phyloP scores from a whole-genome alignment of 2,888 invertebrate genomes.

The Pogonocherus hispidulus region DNA sequence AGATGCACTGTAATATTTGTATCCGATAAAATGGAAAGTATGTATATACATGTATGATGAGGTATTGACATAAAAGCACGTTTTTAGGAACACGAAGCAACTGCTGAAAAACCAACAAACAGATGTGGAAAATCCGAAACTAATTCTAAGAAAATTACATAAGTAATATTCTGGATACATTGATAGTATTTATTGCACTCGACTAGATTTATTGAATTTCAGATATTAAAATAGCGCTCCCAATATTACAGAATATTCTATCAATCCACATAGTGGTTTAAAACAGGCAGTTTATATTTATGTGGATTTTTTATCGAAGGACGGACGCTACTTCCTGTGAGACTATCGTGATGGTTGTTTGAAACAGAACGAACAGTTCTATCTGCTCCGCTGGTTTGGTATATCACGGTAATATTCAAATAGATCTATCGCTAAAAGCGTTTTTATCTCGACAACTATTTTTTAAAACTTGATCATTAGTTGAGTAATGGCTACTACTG shows the following conservation, averaged over 20 bases:
- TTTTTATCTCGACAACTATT: not conserved
- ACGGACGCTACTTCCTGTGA: slow-evolving; percentile 40
- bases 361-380: slow-evolving; percentile 19
- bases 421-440: slow-evolving; percentile 5
- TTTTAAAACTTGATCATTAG: slow-evolving; percentile 1
- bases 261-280: not conserved
- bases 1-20: too few relatives aligned
- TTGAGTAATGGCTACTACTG: not conserved
- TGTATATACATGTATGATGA: too few relatives aligned
- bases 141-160: too few relatives aligned
- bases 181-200: too few relatives aligned
- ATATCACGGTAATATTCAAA: slow-evolving; percentile 22
- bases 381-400: slow-evolving; percentile 22
- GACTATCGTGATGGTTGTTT: slow-evolving; percentile 28
- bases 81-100: too few relatives aligned
- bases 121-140: too few relatives aligned
- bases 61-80: too few relatives aligned
- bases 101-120: too few relatives aligned
- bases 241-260: not conserved
- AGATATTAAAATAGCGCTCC: not conserved
- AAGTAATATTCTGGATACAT: too few relatives aligned
- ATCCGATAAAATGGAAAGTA: too few relatives aligned
- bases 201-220: not conserved
- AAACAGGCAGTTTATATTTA: slow-evolving; percentile 12
- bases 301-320: slow-evolving; percentile 34